Conservation (phyloP, 2,797 vertebrate species). For the Pseudochaenichthys georgianus region DNA sequence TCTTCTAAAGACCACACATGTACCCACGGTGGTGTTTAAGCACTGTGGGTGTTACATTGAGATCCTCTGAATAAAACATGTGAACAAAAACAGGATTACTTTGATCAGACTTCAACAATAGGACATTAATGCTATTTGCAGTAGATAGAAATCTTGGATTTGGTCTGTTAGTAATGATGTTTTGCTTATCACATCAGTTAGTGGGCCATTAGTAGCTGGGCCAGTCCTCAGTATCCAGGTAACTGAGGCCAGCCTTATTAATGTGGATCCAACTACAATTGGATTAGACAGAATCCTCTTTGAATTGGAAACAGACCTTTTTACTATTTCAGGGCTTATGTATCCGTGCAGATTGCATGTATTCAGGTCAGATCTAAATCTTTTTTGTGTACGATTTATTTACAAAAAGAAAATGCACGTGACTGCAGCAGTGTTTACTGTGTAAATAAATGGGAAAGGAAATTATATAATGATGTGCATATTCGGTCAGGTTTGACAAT, state of each 20-base stretch:
- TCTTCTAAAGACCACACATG: neutral
- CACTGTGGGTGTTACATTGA: neutral
- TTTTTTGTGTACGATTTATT: neutral
- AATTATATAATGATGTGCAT: neutral
- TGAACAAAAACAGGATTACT: neutral
- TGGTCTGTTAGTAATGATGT: conserved; percentile 41
- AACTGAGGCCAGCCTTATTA: conserved; percentile 68
- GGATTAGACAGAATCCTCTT: conserved; percentile 84
- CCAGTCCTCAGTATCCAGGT: conserved; percentile 64
- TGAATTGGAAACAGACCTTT: conserved; percentile 76
- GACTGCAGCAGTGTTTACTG: neutral
- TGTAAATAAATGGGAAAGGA: neutral
- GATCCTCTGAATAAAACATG: neutral
- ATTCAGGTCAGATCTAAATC: neutral
- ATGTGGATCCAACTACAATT: conserved; percentile 74
- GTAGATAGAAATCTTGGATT: conserved; percentile 41
- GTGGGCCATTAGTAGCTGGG: conserved; percentile 52
- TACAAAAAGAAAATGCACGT: neutral
- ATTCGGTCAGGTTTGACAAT: neutral
- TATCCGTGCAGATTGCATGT: conserved; percentile 22
- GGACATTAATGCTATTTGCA: conserved; percentile 14
- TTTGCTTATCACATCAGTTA: conserved; percentile 63
- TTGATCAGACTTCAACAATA: neutral
- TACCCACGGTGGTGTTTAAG: neutral
- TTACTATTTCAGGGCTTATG: conserved; percentile 58